Evolutionary conservation across 2,888 invertebrate species (phyloP), one percentile per base, ranked within the genome.

Genomic region (Plagiodera versicolora): DNA sequence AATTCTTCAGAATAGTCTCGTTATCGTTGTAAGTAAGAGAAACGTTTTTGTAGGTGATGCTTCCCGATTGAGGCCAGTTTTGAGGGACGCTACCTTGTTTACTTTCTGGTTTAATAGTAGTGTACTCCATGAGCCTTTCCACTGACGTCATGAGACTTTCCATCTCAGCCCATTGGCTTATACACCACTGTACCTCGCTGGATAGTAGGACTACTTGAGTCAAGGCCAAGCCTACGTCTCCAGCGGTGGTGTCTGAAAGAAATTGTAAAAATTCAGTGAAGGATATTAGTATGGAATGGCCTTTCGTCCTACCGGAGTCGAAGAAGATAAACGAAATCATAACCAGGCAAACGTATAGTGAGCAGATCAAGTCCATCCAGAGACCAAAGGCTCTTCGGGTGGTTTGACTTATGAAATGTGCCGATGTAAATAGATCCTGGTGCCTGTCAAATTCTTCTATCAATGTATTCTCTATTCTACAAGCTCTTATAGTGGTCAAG

Each of bases 81-180:
- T 84, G 81, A 19, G 86, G 14, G 5, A 71, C 71, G n/a, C 44
- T 45, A 5, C 75, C 75, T 18, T 54, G 46, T n/a, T 63, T 62
- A 10, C 67, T 58, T 68, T 82, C 81, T 2, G 72, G 68, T 61
- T 81, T 78, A 8, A 87, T 72, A 16, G 82, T 77, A 0, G 83
- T 73, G 51, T 79, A 78, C 65, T 79, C 79, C 39, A 75, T 48
- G 0, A 90, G 84, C 77, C 95, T 86, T 80, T 97, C 97, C 0
- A 97, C 95, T 9, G 91, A 89, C 2, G 92, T 93, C 92, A 94
- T 92, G 70, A 88, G 89, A 74, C 92, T 94, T 77, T 80, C 79
- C 10, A 79, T 77, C 77, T 95, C 95, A 0, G 95, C 92, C 70
- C 94, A 94, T 79, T 95, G 95, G 1, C 95, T 83, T 24, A 86